Evolutionary conservation across 2,113 vertebrate genomes (phyloP).

Genomic region (Cottus gobio): DNA sequence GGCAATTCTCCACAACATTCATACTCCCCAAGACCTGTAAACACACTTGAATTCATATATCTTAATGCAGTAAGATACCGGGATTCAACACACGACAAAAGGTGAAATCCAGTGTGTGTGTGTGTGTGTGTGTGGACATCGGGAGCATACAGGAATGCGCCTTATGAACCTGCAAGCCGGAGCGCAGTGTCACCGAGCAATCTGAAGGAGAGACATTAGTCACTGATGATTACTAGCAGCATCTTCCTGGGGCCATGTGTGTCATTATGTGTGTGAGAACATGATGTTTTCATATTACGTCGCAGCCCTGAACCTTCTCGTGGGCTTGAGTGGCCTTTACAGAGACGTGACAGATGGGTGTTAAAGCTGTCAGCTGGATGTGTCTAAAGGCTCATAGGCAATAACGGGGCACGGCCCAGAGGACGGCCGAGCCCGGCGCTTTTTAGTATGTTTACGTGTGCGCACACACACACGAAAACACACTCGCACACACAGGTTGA

Average conservation of each 20-base stretch:
- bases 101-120: conserved; percentile 11
- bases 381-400: conserved; percentile 50
- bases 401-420: conserved; percentile 41
- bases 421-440: conserved; percentile 5
- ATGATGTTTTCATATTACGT: conserved; percentile 33
- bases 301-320: conserved; percentile 23
- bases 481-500: background rate
- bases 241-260: conserved; percentile 53
- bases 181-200: conserved; percentile 31
- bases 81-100: background rate
- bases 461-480: background rate
- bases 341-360: conserved; percentile 55
- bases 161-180: conserved; percentile 14
- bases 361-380: conserved; percentile 67
- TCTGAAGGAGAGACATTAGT: conserved; percentile 60
- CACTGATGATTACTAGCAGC: conserved; percentile 61
- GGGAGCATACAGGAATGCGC: conserved; percentile 2
- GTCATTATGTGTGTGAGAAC: conserved; percentile 39
- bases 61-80: background rate
- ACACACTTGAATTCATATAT: background rate
- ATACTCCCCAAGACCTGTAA: background rate
- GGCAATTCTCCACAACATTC: background rate
- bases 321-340: conserved; percentile 37
- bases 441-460: conserved; percentile 33
- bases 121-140: background rate